Conservation (phyloP, 2,113 vertebrate species). For the Polypterus senegalus region DNA sequence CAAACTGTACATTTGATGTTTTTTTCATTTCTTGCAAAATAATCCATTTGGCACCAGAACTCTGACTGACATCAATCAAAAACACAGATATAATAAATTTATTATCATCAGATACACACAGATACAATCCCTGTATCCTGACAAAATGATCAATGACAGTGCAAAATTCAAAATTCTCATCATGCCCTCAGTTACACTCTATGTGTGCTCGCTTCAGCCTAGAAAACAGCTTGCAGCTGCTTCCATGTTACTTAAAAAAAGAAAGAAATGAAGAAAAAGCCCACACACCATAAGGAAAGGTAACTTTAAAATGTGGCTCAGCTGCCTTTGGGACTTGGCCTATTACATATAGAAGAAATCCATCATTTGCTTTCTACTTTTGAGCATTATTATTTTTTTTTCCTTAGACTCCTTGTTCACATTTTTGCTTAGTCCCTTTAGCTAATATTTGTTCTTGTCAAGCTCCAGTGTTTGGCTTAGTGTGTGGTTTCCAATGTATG, state of each 20-base stretch:
- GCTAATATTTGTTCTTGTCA: slow-evolving; percentile 7
- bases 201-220: background rate
- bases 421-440: slow-evolving; percentile 3
- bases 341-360: background rate
- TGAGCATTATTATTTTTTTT: background rate
- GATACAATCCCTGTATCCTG: no score
- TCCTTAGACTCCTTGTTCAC: slow-evolving; percentile 2
- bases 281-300: slow-evolving; percentile 2
- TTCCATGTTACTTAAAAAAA: background rate
- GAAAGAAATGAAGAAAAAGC: background rate
- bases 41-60: no score
- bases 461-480: background rate
- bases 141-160: no score
- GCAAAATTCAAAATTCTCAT: no score
- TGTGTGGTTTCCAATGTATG: slow-evolving; percentile 1
- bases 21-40: no score
- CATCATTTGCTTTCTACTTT: background rate
- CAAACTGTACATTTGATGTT: no score
- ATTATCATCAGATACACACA: no score
- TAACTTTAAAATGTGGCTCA: background rate
- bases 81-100: no score
- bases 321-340: slow-evolving; percentile 3
- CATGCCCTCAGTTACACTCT: no score
- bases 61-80: no score
- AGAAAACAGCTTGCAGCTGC: background rate